Percentiles rank a stretch among this genome's conserved stretches.
Conservation (phyloP, 2,888 invertebrate species). For the Drosophila mimica region DNA sequence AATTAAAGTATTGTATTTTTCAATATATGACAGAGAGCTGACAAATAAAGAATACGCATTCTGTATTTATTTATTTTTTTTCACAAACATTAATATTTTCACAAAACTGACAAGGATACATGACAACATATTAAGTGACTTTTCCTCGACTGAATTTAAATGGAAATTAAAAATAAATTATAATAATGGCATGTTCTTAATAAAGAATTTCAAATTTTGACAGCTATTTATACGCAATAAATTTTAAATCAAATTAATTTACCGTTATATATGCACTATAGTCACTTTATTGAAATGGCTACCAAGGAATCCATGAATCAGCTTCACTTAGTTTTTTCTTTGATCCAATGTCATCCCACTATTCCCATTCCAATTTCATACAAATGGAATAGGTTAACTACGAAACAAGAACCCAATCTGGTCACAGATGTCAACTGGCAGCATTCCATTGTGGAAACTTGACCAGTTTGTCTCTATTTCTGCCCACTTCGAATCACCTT, state of each 20-base stretch:
- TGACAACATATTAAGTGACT: neutral
- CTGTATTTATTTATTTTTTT: neutral
- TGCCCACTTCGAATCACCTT: conserved; percentile 30
- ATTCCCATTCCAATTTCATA: neutral
- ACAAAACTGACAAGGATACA: neutral
- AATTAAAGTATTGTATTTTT: neutral
- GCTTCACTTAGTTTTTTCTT: neutral
- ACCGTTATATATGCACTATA: neutral
- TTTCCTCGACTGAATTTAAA: neutral
- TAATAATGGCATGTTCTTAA: neutral
- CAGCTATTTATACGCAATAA: neutral
- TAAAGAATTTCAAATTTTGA: neutral
- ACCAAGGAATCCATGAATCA: neutral
- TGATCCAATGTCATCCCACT: neutral
- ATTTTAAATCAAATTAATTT: neutral
- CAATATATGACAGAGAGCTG: neutral
- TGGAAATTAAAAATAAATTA: neutral
- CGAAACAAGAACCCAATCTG: conserved; percentile 4
- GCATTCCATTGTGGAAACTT: conserved; percentile 1
- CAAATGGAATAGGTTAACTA: neutral
- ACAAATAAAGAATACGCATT: neutral
- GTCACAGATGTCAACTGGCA: conserved; percentile 22
- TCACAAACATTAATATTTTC: neutral
- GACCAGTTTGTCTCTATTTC: conserved; percentile 9
- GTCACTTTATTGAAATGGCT: neutral